These are phyloP conservation scores for Linyphia triangularis DNA, from an alignment of 2,888 invertebrate genomes.

Conservation along the genomic window DNA sequence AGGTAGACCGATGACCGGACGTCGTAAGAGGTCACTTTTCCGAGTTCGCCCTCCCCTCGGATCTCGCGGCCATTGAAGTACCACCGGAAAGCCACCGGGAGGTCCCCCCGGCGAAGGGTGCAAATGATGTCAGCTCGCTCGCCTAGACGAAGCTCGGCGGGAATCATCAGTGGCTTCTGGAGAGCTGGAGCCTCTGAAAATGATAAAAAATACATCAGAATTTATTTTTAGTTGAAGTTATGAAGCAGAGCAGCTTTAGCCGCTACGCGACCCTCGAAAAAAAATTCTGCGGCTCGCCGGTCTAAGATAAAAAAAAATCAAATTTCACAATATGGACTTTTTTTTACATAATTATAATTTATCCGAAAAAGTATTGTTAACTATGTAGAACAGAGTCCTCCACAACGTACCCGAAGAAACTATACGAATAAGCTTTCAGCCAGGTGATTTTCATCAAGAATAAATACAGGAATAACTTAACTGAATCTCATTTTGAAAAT, in stretches of 20 bases:
- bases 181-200: conserved; percentile 59
- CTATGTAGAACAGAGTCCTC: too few relatives aligned
- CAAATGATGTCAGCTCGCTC: conserved; percentile 70
- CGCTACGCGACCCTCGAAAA: too few relatives aligned
- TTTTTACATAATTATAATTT: too few relatives aligned
- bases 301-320: too few relatives aligned
- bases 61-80: conserved; percentile 68
- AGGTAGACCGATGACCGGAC: conserved; percentile 69
- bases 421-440: too few relatives aligned
- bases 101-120: conserved; percentile 57
- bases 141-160: conserved; percentile 53
- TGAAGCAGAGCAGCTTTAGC: background rate
- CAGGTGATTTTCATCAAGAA: too few relatives aligned
- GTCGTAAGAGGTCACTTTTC: conserved; percentile 70
- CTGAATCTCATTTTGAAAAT: too few relatives aligned
- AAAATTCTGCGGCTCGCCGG: too few relatives aligned
- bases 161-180: conserved; percentile 71
- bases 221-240: background rate
- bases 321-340: too few relatives aligned
- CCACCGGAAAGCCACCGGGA: conserved; percentile 68
- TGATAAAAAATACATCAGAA: background rate
- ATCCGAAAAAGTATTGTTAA: too few relatives aligned
- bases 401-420: too few relatives aligned
- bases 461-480: too few relatives aligned
- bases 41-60: conserved; percentile 39